These are phyloP conservation scores for Sebastes steindachneri DNA, from an alignment of 2,797 vertebrate genomes.

Conservation along the genomic window DNA sequence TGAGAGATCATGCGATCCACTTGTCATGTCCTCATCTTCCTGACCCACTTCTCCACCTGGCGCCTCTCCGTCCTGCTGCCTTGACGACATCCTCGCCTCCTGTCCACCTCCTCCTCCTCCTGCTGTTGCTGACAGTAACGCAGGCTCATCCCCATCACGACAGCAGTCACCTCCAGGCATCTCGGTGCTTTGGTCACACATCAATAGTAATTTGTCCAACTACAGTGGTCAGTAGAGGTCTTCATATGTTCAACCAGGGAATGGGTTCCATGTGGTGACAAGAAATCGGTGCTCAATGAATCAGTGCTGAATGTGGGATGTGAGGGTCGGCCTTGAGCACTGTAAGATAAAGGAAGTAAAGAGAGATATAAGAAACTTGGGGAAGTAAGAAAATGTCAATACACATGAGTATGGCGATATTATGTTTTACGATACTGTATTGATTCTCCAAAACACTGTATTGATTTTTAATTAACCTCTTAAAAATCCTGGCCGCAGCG, in stretches of 20 bases:
- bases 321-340: background rate
- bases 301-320: background rate
- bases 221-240: constrained; percentile 20
- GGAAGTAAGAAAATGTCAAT: no score
- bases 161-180: constrained; percentile 69
- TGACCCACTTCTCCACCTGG: constrained; percentile 62
- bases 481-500: no score
- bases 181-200: constrained; percentile 61
- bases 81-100: constrained; percentile 17
- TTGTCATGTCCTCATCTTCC: constrained; percentile 80
- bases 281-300: background rate
- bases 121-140: constrained; percentile 12
- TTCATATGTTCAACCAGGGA: constrained; percentile 52
- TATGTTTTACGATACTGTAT: no score
- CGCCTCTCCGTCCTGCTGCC: constrained; percentile 6
- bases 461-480: no score
- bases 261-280: constrained; percentile 52
- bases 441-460: no score
- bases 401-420: no score
- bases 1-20: constrained; percentile 64
- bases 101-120: constrained; percentile 36
- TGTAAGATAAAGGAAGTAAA: constrained; percentile 23
- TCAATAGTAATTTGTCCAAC: constrained; percentile 48
- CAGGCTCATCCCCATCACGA: constrained; percentile 70
- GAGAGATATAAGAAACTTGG: background rate